phyloP scores from a whole-genome alignment of 2,888 invertebrate genomes.

The Pherbina coryleti region DNA sequence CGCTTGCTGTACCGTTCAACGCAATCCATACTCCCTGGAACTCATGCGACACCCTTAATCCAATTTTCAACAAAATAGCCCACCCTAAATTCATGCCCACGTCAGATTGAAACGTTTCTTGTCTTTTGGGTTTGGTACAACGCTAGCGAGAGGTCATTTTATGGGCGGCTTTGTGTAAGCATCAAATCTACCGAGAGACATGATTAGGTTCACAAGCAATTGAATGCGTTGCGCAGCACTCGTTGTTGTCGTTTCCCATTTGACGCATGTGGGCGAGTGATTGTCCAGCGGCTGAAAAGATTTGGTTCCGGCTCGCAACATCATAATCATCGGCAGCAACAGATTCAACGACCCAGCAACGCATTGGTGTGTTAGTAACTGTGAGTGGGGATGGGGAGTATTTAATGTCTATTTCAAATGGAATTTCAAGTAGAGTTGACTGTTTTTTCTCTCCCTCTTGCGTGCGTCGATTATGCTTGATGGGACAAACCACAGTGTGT shows the following conservation, averaged over 20 bases:
- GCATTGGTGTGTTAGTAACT: too few species aligned
- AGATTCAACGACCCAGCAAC: background rate
- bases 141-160: background rate
- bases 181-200: constrained; percentile 34
- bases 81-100: background rate
- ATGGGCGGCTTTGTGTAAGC: constrained; percentile 24
- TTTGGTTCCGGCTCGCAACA: background rate
- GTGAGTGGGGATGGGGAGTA: background rate
- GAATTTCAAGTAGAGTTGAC: constrained; percentile 3
- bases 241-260: background rate
- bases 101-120: background rate
- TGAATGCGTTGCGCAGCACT: constrained; percentile 23
- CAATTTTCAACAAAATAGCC: constrained; percentile 14
- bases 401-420: constrained; percentile 7
- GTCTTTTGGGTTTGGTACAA: background rate
- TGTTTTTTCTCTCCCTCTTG: background rate
- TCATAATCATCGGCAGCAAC: constrained; percentile 6
- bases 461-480: constrained; percentile 5
- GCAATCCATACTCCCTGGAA: background rate
- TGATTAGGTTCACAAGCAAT: constrained; percentile 40
- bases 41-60: constrained; percentile 6
- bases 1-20: background rate
- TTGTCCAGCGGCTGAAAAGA: background rate
- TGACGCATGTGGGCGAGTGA: background rate
- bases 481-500: background rate